Evolutionary conservation across 2,113 vertebrate species (phyloP).

Genomic region (Barnardius zonarius): DNA sequence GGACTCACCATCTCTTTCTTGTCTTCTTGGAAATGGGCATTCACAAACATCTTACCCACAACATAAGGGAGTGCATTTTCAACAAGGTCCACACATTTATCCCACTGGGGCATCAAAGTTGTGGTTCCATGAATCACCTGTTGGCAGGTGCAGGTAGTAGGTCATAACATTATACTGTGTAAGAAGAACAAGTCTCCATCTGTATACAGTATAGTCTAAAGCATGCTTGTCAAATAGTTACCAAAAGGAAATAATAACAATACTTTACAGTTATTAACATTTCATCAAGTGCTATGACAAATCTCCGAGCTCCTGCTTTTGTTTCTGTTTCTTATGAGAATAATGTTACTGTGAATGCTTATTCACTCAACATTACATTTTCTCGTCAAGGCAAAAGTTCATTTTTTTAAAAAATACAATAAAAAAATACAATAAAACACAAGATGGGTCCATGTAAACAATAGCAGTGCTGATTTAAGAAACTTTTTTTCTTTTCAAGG

Average conservation of each 20-base stretch:
- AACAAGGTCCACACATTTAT: slow-evolving; percentile 93
- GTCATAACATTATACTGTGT: neutral
- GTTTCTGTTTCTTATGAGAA: neutral
- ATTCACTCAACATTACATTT: neutral
- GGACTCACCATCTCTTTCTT: slow-evolving; percentile 91
- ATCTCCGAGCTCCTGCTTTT: neutral
- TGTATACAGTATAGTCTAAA: neutral
- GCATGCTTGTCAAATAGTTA: neutral
- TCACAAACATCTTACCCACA: slow-evolving; percentile 91
- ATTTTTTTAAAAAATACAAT: neutral
- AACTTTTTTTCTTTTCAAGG: neutral
- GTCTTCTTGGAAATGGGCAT: slow-evolving; percentile 93
- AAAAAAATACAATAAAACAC: neutral
- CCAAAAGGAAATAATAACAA: neutral
- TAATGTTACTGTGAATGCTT: neutral
- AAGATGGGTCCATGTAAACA: neutral
- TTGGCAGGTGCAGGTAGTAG: neutral
- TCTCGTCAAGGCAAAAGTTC: neutral
- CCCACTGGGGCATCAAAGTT: slow-evolving; percentile 91
- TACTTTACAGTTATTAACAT: neutral
- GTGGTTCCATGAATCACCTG: slow-evolving; percentile 93
- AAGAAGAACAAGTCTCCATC: neutral
- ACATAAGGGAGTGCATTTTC: slow-evolving; percentile 88
- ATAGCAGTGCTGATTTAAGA: neutral
- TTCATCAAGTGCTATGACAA: neutral